Evolutionary conservation across 2,888 invertebrate species (phyloP).

Genomic region (Ectemnius continuus): DNA sequence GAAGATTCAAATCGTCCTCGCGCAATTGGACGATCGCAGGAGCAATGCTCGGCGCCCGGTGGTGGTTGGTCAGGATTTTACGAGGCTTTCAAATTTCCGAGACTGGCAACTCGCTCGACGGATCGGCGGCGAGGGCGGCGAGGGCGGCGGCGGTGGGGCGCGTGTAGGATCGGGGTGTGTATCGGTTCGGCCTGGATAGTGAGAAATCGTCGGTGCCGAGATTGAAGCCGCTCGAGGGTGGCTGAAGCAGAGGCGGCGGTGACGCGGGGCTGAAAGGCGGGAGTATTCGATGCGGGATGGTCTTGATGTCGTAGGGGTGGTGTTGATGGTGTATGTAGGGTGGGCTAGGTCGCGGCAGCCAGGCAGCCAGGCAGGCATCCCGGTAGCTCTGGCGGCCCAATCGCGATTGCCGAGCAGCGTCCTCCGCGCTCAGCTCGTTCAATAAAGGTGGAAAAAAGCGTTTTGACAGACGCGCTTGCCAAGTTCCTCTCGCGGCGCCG

Average conservation of each 20-base stretch:
- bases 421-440: slow-evolving; percentile 34
- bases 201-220: slow-evolving; percentile 14
- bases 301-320: slow-evolving; percentile 6
- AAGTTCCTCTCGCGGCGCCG: slow-evolving; percentile 45
- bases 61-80: slow-evolving; percentile 26
- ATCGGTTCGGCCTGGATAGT: slow-evolving; percentile 22
- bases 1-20: no score
- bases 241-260: not conserved
- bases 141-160: not conserved
- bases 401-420: slow-evolving; percentile 42
- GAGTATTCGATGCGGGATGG: not conserved
- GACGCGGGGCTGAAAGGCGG: not conserved
- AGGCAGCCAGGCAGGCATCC: no score
- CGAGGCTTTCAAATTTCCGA: slow-evolving; percentile 43
- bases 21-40: no score
- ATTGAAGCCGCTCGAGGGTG: slow-evolving; percentile 28
- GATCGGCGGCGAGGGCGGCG: slow-evolving; percentile 2
- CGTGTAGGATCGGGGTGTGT: slow-evolving; percentile 24
- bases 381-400: slow-evolving; percentile 46
- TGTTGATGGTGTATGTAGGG: no score
- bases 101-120: slow-evolving; percentile 32
- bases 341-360: no score
- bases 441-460: slow-evolving; percentile 57
- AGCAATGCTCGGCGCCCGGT: not conserved
- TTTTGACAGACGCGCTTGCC: slow-evolving; percentile 64